Conservation (phyloP, 2,113 vertebrate species). For the Australoheros scitulus region DNA sequence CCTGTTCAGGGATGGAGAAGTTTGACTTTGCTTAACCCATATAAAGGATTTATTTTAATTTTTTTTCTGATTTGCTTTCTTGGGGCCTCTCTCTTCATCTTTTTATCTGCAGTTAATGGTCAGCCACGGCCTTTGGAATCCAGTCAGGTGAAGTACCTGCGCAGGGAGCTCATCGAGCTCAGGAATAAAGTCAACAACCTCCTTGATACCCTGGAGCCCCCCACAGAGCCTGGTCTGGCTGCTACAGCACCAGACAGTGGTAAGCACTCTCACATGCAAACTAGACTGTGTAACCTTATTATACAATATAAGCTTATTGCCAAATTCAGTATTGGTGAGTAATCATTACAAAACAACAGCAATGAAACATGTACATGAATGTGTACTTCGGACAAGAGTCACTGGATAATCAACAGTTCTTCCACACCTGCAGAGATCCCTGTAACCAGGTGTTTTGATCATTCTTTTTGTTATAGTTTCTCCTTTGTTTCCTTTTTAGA, state of each 20-base stretch:
- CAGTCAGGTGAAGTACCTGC: conserved; percentile 96
- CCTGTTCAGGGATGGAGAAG: neutral
- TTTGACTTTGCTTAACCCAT: neutral
- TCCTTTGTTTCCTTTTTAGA: neutral
- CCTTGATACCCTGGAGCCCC: conserved; percentile 94
- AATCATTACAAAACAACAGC: neutral
- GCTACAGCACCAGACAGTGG: conserved; percentile 86
- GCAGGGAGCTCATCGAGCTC: conserved; percentile 95
- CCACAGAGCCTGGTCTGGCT: conserved; percentile 87
- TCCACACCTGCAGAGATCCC: no score
- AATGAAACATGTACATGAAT: neutral
- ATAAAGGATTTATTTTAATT: neutral
- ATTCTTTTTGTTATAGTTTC: neutral
- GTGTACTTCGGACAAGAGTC: no score
- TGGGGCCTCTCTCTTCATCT: neutral
- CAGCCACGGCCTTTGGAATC: conserved; percentile 97
- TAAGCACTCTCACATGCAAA: conserved; percentile 57
- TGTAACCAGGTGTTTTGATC: neutral
- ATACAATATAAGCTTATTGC: neutral
- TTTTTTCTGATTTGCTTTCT: neutral
- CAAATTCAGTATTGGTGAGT: neutral
- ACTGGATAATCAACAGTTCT: no score
- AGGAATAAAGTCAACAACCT: conserved; percentile 97
- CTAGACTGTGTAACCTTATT: neutral
- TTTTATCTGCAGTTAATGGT: conserved; percentile 89